Evolutionary conservation across 2,113 vertebrate species (phyloP).

Genomic region (Anthoscopus minutus): DNA sequence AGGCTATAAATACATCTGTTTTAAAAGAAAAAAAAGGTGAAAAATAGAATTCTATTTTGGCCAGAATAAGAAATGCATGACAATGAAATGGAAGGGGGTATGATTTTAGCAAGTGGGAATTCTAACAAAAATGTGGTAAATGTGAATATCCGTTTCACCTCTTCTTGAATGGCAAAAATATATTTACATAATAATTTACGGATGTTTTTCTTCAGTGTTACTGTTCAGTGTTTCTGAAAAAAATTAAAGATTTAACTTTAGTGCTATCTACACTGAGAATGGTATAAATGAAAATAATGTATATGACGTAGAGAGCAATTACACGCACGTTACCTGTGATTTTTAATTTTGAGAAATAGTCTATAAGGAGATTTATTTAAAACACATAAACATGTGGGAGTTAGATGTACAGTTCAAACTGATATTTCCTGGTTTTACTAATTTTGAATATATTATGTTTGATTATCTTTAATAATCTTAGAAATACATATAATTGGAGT

Average conservation of each 20-base stretch:
- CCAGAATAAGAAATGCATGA: neutral
- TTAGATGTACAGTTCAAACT: neutral
- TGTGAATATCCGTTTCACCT: neutral
- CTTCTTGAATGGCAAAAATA: neutral
- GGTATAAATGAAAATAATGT: neutral
- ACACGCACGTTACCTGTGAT: neutral
- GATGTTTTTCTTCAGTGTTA: neutral
- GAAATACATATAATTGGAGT: neutral
- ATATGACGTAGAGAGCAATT: neutral
- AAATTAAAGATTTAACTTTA: neutral
- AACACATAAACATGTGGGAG: neutral
- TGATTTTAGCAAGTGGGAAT: neutral
- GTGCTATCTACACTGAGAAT: neutral
- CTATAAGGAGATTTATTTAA: neutral
- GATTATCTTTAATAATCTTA: neutral
- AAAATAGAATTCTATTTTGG: neutral
- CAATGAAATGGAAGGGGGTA: neutral
- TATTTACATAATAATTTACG: neutral
- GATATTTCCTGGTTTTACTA: neutral
- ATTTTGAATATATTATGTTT: neutral
- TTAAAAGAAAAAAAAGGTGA: neutral
- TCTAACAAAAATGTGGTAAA: neutral
- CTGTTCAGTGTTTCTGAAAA: neutral
- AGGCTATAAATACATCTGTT: neutral
- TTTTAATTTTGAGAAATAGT: neutral